phyloP scores from a whole-genome alignment of 2,113 vertebrate species.

The Myotis lucifugus region DNA sequence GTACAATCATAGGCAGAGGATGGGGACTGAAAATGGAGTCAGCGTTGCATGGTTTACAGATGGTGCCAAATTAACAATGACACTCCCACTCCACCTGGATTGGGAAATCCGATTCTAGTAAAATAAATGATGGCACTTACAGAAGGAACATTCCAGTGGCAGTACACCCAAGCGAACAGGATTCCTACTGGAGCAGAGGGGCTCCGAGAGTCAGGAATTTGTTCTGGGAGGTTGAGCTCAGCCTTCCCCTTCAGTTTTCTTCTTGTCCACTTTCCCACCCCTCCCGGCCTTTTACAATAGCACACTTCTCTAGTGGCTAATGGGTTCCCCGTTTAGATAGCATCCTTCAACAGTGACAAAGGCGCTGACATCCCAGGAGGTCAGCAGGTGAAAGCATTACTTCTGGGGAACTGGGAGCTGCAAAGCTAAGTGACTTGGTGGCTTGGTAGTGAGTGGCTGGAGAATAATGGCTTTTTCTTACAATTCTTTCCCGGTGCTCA shows the following conservation, averaged over 20 bases:
- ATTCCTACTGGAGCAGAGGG: neutral
- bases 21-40: neutral
- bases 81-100: neutral
- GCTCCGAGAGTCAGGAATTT: neutral
- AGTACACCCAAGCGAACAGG: neutral
- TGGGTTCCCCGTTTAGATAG: neutral
- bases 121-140: neutral
- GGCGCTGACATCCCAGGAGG: neutral
- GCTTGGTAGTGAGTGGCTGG: fast-evolving
- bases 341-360: neutral
- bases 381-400: neutral
- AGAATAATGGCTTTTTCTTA: too few species aligned
- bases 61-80: neutral
- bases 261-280: neutral
- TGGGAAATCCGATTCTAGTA: neutral
- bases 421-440: neutral
- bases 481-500: fast-evolving
- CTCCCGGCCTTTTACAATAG: neutral
- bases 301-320: neutral
- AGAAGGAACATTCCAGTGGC: neutral
- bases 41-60: neutral
- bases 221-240: neutral
- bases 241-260: neutral
- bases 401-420: neutral
- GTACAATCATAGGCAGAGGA: neutral